Conservation (phyloP, 2,797 vertebrate species). For the Bradypodion ventrale region DNA sequence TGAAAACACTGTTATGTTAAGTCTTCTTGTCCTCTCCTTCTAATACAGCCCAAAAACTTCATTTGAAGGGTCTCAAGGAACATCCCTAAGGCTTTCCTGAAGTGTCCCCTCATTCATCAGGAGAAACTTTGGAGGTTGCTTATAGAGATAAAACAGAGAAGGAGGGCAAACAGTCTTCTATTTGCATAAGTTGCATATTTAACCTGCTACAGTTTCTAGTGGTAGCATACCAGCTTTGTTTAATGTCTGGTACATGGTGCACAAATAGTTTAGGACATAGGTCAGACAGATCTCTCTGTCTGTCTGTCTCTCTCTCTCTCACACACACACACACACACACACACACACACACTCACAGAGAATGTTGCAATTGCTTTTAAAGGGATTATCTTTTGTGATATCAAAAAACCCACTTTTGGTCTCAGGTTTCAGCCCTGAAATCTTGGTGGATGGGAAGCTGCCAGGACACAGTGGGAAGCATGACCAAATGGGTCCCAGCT, state of each 20-base stretch:
- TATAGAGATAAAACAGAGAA: neutral
- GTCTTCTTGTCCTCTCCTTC: neutral
- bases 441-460: no score
- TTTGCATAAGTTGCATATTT: neutral
- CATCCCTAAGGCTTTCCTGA: neutral
- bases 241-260: neutral
- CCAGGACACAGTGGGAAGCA: rapidly evolving
- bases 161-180: neutral
- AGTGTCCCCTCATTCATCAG: neutral
- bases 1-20: neutral
- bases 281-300: no score
- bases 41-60: neutral
- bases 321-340: no score
- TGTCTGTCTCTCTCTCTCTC: no score
- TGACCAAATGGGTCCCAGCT: slow-evolving; percentile 2
- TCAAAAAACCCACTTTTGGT: no score
- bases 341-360: no score
- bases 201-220: neutral
- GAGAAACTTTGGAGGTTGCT: neutral
- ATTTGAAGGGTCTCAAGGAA: neutral
- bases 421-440: no score
- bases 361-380: no score
- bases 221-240: neutral
- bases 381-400: no score
- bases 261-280: neutral